Evolutionary conservation across 2,797 vertebrate genomes (phyloP), one percentile per base, ranked within the genome.

Genomic region (Dermochelys coriacea): DNA sequence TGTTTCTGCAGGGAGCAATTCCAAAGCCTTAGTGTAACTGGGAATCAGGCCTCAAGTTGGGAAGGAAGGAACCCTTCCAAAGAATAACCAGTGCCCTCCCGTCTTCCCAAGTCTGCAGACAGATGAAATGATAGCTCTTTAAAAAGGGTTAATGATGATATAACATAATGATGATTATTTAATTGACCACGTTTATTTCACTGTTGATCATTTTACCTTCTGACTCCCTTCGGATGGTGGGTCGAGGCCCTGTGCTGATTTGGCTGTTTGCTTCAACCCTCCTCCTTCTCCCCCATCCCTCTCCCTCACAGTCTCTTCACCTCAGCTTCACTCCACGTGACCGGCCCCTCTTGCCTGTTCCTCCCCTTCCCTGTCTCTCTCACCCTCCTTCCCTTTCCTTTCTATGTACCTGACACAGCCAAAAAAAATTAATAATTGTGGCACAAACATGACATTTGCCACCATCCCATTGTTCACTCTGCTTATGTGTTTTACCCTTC

Each of bases 61-160:
- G 37, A 14, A 47, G 41, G 41, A 29, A 15, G 25, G 71, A 75
- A 75, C 45, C 85, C 64, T 84, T 80, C n/a, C 47, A 91, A 84
- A 91, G 82, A 82, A 94, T 45, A 61, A 78, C 41, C 54, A 87
- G 79, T 80, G 83, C 27, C 25, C 4, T 29, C 57, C 64, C 49
- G 6, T 31, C 27, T 45, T 85, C 75, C 49, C 49, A 83, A 14
- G 41, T 88, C 93, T 87, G 82, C 49, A 55, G 82, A 93, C 71
- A 89, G 80, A 88, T 27, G 87, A 84, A 96, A 88, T 4, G 93
- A 50, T 45, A 93, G 49, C 45, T 91, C 27, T 51, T 87, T 91
- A 2, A 45, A 45, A 51, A 86, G 51, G 59, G 29, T 1, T 41
- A 41, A 41, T 41, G 41, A 41, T 41, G 41, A 12, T 87, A 75